Percentiles rank a stretch among this genome's conserved stretches.
These are phyloP conservation scores for Sparidentex hasta DNA, from an alignment of 2,797 vertebrate species.

Conservation along the genomic window DNA sequence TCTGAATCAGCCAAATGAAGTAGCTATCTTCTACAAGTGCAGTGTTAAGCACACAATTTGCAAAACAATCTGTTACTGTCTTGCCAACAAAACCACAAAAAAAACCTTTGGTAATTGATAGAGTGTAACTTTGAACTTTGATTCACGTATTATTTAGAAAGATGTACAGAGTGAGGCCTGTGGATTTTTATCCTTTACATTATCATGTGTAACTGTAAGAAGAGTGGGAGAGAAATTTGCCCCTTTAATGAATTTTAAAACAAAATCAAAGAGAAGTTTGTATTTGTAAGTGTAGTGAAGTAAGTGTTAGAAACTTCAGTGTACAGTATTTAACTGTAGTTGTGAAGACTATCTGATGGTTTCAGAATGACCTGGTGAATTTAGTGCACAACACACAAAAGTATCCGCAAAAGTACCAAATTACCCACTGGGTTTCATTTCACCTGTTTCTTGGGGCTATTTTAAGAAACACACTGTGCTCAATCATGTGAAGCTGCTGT, in stretches of 20 bases:
- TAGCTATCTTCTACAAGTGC: neutral
- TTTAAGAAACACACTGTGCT: neutral
- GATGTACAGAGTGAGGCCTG: neutral
- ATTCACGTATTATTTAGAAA: neutral
- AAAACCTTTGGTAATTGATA: neutral
- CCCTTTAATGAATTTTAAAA: too few species aligned
- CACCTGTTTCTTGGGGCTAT: neutral
- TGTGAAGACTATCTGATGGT: too few species aligned
- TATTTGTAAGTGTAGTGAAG: too few species aligned
- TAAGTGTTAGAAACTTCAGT: too few species aligned
- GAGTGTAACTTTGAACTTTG: neutral
- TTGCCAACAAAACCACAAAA: neutral
- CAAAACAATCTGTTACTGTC: neutral
- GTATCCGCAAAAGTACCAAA: neutral
- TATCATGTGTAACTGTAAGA: neutral
- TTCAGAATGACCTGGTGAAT: neutral
- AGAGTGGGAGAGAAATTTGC: too few species aligned
- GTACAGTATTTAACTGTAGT: too few species aligned
- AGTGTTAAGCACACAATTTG: neutral
- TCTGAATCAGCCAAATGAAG: neutral
- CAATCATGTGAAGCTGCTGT: neutral
- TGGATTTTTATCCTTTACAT: neutral
- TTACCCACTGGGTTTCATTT: too few species aligned
- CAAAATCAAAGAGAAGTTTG: too few species aligned
- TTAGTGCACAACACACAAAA: neutral